A percentile compares a stretch with the other conserved stretches of the same genome.
These are phyloP conservation scores for Clarias gariepinus DNA, from an alignment of 2,113 vertebrate genomes.

Conservation along the genomic window DNA sequence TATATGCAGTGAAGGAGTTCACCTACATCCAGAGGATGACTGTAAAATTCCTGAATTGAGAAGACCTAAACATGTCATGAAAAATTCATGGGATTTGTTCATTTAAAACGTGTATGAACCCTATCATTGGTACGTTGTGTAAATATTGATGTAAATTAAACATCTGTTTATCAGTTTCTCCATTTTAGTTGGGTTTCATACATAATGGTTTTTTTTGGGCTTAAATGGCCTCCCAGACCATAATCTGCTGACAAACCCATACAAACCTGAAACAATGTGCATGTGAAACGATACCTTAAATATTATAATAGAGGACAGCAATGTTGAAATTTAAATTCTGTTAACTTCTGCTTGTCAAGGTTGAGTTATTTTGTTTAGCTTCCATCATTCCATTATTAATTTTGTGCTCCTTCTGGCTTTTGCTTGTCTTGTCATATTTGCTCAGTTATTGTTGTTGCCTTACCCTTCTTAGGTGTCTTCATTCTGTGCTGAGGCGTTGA, in stretches of 20 bases:
- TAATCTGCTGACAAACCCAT: background rate
- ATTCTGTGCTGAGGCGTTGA: slow-evolving; percentile 82
- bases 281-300: background rate
- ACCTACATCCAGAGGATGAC: too few species aligned
- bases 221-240: background rate
- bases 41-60: too few species aligned
- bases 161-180: background rate
- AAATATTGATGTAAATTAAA: too few species aligned
- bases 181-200: background rate
- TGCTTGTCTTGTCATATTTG: background rate
- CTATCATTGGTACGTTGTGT: background rate
- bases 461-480: slow-evolving; percentile 77
- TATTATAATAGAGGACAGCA: background rate
- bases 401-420: background rate
- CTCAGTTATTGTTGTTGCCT: background rate
- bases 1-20: too few species aligned
- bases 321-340: background rate
- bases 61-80: too few species aligned
- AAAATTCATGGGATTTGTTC: too few species aligned
- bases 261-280: background rate
- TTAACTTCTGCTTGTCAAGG: background rate
- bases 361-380: background rate
- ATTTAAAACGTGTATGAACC: background rate
- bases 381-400: background rate
- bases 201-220: background rate